These are phyloP conservation scores for Parotocinclus haroldoi DNA, from an alignment of 2,797 vertebrate genomes.

Conservation along the genomic window DNA sequence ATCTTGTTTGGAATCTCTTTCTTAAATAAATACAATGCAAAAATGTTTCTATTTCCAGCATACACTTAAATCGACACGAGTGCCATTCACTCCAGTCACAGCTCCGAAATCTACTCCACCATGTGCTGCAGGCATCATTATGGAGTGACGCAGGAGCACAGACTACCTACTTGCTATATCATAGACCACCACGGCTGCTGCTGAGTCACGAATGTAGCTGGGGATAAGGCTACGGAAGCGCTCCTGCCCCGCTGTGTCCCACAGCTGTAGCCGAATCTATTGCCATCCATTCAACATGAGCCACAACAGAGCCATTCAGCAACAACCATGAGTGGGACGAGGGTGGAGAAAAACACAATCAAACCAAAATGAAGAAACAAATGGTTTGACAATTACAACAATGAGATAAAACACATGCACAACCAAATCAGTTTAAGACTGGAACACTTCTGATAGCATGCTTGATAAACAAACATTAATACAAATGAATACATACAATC, in stretches of 20 bases:
- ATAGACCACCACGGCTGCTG: constrained; percentile 89
- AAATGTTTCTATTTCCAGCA: constrained; percentile 13
- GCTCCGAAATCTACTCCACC: constrained; percentile 50
- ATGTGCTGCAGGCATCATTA: constrained; percentile 50
- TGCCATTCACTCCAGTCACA: constrained; percentile 47
- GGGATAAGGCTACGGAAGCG: constrained; percentile 90
- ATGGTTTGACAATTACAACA: constrained; percentile 42
- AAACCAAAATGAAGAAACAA: constrained; percentile 65
- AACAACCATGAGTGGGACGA: constrained; percentile 57
- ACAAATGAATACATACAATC: too few species aligned
- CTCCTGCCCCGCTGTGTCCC: constrained; percentile 89
- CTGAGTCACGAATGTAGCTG: constrained; percentile 92
- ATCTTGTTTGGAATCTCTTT: too few species aligned
- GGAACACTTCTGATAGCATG: not conserved
- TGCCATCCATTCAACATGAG: constrained; percentile 64
- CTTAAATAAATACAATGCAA: too few species aligned
- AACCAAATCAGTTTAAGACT: constrained; percentile 50
- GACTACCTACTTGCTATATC: constrained; percentile 92
- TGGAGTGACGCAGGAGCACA: constrained; percentile 59
- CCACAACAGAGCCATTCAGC: constrained; percentile 55
- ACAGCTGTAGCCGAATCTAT: constrained; percentile 90
- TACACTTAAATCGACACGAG: constrained; percentile 35
- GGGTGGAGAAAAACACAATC: constrained; percentile 60
- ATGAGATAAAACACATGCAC: constrained; percentile 41
- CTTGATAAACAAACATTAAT: too few species aligned